A percentile compares a stretch with the other conserved stretches of the same genome.
Evolutionary conservation across 1,140 invertebrate genomes (phyloP).

Genomic region (Orussus abietinus): DNA sequence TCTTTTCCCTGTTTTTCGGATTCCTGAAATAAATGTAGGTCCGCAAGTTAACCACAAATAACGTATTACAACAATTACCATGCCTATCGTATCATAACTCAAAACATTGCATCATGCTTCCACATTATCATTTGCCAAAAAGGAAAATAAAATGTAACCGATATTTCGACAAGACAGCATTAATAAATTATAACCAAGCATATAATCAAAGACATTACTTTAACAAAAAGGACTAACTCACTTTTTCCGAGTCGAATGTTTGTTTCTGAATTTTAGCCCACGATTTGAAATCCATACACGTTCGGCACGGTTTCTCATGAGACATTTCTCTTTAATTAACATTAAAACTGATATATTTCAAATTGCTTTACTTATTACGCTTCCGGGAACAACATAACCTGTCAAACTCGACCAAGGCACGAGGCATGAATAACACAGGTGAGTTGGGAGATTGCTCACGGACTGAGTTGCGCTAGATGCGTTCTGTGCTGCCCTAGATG

Average conservation of each 20-base stretch:
- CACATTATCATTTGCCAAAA: constrained; percentile 19
- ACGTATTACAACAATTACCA: not conserved
- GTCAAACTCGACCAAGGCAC: too few relatives aligned
- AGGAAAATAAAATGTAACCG: constrained; percentile 3
- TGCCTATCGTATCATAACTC: not conserved
- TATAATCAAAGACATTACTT: not conserved
- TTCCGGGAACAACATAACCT: too few relatives aligned
- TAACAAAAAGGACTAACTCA: constrained; percentile 16
- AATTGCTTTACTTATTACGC: too few relatives aligned
- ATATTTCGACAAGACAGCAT: constrained; percentile 8
- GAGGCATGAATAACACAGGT: too few relatives aligned
- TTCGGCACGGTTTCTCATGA: constrained; percentile 58
- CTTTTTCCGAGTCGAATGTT: constrained; percentile 45
- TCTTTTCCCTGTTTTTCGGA: constrained; percentile 5
- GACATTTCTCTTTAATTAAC: too few relatives aligned
- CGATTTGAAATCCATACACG: constrained; percentile 69
- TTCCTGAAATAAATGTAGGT: not conserved
- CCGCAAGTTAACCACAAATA: not conserved
- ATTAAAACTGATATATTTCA: too few relatives aligned
- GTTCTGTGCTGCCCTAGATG: too few relatives aligned
- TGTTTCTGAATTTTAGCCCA: constrained; percentile 65
- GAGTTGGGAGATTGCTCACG: too few relatives aligned
- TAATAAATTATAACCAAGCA: not conserved
- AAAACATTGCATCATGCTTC: constrained; percentile 9
- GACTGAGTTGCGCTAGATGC: too few relatives aligned